Evolutionary conservation across 2,888 invertebrate genomes (phyloP), one percentile per base, ranked within the genome.

Genomic region (Macrophya alboannulata): DNA sequence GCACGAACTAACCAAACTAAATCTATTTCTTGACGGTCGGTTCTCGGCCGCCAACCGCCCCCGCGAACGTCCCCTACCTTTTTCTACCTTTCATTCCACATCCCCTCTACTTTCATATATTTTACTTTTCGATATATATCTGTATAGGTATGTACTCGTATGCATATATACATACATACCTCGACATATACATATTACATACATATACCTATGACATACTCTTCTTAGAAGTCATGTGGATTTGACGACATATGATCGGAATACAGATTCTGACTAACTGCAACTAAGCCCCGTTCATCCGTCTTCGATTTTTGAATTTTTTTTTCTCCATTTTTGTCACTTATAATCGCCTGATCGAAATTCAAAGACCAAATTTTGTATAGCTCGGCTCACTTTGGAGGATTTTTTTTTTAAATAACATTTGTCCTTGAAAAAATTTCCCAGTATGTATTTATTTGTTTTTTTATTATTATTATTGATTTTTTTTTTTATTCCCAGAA

Each of bases 1-100:
- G 93, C 93, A 93, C 92, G 92, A 93, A 93, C 93, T 93, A 93
- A 93, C 92, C 92, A 89, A 90, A 91, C 91, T 90, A 92, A 92
- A 90, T 91, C 90, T 92, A 83, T 88, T 84, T 84, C 84, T 74
- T 74, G 85, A 77, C 72, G 68, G 74, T 72, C 74, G 84, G 72
- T 59, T 72, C 84, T 76, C 84, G 83, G 68, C 72, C 83, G 71
- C 71, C 40, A 68, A 72, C 68, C 83, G 83, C 72, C 83, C 71
- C 40, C 83, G 83, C 83, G 71, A 72, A 71, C 72, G 71, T 84
- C 81, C 81, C 81, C 81, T 81, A 59, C 81, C 62, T 81, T 81
- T 81, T 62, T 43, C 62, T 43, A 59, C 81, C 43, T 81, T 81
- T 81, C 81, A 81, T 81, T 62, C 81, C 81, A 62, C 62, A 81